These are phyloP conservation scores for Chlamydotis undulata DNA, from an alignment of 2,113 vertebrate genomes.

Conservation along the genomic window DNA sequence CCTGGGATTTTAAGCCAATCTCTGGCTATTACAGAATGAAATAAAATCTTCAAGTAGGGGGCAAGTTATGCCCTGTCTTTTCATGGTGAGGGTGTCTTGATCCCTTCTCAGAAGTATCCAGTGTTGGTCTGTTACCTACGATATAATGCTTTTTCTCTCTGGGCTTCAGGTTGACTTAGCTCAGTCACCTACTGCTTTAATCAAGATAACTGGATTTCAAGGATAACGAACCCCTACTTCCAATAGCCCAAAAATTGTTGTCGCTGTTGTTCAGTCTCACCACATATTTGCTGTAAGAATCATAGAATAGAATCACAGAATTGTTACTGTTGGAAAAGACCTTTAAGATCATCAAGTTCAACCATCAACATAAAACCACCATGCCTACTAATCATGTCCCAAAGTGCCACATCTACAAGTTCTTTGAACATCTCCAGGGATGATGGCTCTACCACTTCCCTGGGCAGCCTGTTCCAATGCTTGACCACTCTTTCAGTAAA, in stretches of 20 bases:
- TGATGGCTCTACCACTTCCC: no score
- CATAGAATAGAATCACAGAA: no score
- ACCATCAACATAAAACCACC: no score
- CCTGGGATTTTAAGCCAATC: background rate
- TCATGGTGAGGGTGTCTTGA: background rate
- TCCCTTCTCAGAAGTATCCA: background rate
- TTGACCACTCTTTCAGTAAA: no score
- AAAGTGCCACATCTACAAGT: no score
- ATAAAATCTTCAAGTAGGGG: background rate
- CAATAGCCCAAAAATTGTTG: fast-evolving
- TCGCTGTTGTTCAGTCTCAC: background rate
- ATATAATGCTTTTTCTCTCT: background rate
- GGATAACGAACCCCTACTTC: background rate
- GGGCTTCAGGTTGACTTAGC: background rate
- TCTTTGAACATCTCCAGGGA: no score
- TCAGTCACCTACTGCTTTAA: background rate
- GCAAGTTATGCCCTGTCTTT: background rate
- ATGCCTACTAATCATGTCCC: no score
- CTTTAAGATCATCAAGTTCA: no score
- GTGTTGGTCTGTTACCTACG: background rate
- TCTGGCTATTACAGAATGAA: background rate
- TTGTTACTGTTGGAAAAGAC: no score
- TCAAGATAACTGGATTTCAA: background rate
- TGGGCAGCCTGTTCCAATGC: no score
- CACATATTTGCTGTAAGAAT: background rate